These are phyloP conservation scores for Microplitis demolitor DNA, from an alignment of 1,140 invertebrate genomes.

Conservation along the genomic window DNA sequence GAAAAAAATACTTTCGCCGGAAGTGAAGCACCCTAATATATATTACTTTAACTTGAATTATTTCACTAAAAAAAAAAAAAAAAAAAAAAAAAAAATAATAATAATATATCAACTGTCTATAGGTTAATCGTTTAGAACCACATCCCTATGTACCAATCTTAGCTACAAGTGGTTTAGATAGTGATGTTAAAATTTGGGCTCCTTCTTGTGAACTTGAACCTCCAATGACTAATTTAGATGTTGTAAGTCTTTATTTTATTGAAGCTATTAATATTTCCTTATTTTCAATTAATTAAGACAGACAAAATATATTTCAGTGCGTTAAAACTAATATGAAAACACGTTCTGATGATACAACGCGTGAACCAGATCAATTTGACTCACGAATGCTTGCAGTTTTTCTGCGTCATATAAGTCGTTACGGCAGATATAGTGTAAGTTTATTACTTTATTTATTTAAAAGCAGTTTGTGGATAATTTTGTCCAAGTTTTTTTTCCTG, in stretches of 20 bases:
- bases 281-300: background rate
- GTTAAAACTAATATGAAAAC: conserved; percentile 59
- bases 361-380: conserved; percentile 2
- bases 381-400: conserved; percentile 11
- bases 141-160: conserved; percentile 87
- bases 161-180: conserved; percentile 89
- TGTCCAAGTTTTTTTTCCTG: too few relatives aligned
- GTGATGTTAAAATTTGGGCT: conserved; percentile 92
- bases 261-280: conserved; percentile 21
- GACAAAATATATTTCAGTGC: conserved; percentile 34
- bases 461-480: background rate
- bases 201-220: conserved; percentile 72
- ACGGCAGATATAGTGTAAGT: background rate
- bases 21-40: too few relatives aligned
- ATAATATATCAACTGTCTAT: conserved; percentile 31
- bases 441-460: background rate
- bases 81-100: background rate
- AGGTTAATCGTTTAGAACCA: conserved; percentile 91
- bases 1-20: too few relatives aligned
- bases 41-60: background rate
- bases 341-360: conserved; percentile 48
- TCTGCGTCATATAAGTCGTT: conserved; percentile 11
- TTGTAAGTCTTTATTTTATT: conserved; percentile 49
- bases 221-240: conserved; percentile 58
- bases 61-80: background rate